Evolutionary conservation across 1,140 invertebrate species (phyloP).

Genomic region (Vanessa atalanta): DNA sequence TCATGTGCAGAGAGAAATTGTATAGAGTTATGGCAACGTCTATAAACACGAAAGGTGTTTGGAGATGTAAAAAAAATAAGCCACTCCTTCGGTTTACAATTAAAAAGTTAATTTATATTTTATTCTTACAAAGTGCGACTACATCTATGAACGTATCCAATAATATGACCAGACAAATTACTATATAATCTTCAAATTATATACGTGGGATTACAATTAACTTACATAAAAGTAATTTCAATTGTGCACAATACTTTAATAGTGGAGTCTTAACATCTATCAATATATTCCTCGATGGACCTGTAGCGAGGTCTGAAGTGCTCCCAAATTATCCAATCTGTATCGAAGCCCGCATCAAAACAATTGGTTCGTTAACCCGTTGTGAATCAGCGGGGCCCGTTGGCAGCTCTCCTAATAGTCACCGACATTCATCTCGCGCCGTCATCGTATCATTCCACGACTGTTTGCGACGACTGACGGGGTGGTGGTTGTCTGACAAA

Average conservation of each 20-base stretch:
- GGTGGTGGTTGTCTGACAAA: constrained; percentile 71
- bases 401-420: constrained; percentile 76
- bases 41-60: no score
- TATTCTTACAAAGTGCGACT: no score
- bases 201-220: no score
- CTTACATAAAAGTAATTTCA: no score
- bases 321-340: constrained; percentile 55
- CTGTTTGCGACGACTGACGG: constrained; percentile 70
- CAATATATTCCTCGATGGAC: background rate
- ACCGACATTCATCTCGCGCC: constrained; percentile 67
- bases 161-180: no score
- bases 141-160: no score
- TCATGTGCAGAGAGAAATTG: no score
- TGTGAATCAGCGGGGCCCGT: constrained; percentile 62
- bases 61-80: no score
- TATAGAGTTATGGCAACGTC: no score
- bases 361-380: constrained; percentile 74
- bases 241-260: background rate
- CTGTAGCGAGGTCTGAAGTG: constrained; percentile 19
- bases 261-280: background rate
- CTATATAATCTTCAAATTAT: no score
- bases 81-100: no score
- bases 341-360: constrained; percentile 71
- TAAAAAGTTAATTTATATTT: no score
- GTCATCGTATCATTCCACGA: constrained; percentile 74